Evolutionary conservation across 2,888 invertebrate genomes (phyloP).

Genomic region (Polietes domitor): DNA sequence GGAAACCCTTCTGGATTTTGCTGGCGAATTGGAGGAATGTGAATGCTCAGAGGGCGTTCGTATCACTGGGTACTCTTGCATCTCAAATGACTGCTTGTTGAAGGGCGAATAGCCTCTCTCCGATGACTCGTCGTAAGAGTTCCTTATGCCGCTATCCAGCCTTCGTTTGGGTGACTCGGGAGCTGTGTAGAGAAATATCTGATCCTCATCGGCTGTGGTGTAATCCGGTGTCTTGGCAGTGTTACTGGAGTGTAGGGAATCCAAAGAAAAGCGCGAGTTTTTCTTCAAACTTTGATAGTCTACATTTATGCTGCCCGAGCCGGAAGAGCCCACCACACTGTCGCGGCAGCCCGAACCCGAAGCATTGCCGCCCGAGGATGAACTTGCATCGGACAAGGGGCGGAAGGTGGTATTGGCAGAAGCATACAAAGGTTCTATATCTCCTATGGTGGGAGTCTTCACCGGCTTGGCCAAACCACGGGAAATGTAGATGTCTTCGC

Average conservation of each 20-base stretch:
- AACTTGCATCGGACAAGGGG: constrained; percentile 77
- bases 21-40: constrained; percentile 64
- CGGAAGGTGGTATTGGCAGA: constrained; percentile 73
- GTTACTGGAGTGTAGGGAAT: constrained; percentile 79
- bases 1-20: constrained; percentile 68
- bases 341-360: constrained; percentile 68
- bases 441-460: constrained; percentile 75
- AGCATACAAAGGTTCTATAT: constrained; percentile 78
- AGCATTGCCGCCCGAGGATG: constrained; percentile 76
- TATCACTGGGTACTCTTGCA: constrained; percentile 74
- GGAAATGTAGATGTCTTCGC: constrained; percentile 73
- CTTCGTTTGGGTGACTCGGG: constrained; percentile 78
- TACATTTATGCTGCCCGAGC: constrained; percentile 70
- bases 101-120: constrained; percentile 74
- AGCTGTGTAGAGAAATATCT: constrained; percentile 78
- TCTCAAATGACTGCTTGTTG: constrained; percentile 75
- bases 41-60: constrained; percentile 69
- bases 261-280: constrained; percentile 79
- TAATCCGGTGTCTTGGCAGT: constrained; percentile 80
- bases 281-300: constrained; percentile 78
- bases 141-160: constrained; percentile 75
- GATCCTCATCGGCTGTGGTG: constrained; percentile 77
- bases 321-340: constrained; percentile 69
- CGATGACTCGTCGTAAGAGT: constrained; percentile 75
- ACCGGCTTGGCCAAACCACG: constrained; percentile 74